Conservation (phyloP, 1,140 invertebrate genomes). For the Aphelinus atriplicis region DNA sequence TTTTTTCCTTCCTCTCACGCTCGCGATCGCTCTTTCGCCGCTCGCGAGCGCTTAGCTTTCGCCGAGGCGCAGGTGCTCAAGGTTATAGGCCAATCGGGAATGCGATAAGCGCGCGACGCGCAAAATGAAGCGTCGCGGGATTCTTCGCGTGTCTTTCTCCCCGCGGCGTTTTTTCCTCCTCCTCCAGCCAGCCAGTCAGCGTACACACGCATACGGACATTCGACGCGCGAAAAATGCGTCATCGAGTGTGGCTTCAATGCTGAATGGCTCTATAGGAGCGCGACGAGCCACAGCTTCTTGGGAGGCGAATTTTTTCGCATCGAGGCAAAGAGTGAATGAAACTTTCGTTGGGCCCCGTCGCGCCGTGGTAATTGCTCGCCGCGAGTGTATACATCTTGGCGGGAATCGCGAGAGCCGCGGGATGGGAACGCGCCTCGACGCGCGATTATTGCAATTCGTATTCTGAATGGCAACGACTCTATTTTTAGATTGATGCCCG, state of each 20-base stretch:
- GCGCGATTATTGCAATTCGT: too few species aligned
- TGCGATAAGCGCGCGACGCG: constrained; percentile 19
- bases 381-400: too few species aligned
- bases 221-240: constrained; percentile 26
- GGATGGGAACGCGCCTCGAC: too few species aligned
- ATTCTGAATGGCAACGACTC: too few species aligned
- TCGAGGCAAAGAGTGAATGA: too few species aligned
- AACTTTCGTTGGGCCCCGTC: too few species aligned
- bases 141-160: background rate
- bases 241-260: constrained; percentile 23
- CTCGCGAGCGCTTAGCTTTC: too few species aligned
- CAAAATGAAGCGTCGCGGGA: constrained; percentile 26
- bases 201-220: background rate
- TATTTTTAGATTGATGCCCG: too few species aligned
- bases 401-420: too few species aligned
- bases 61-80: constrained; percentile 6
- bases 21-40: too few species aligned
- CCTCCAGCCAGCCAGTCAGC: background rate
- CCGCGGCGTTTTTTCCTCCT: background rate
- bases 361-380: too few species aligned
- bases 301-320: constrained; percentile 1
- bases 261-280: background rate
- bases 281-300: background rate
- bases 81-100: constrained; percentile 4
- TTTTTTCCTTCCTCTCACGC: background rate